Base-by-base conservation (phyloP, 2,113 vertebrate species). In the Vimba vimba region DNA sequence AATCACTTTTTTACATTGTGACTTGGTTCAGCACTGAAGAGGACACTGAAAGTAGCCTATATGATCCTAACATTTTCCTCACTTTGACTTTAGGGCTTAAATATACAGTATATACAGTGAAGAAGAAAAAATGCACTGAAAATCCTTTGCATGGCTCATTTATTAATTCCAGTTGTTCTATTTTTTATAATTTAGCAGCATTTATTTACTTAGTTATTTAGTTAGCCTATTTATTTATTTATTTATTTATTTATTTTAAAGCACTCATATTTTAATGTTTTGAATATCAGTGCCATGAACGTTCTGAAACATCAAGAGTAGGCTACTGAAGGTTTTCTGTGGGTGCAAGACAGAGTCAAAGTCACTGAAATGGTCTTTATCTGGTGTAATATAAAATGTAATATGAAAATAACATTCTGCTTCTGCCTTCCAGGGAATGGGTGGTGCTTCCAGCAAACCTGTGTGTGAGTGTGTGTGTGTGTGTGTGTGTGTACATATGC, bases 361-460 rank as follows among this genome's bases (percentile, higher is more conserved):
- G 6, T 9, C 57, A 33, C 23, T 17, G 27, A 27, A 47, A 43
- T 25, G 23, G 45, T 62, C n/a, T 62, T 79, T 80, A 84, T 84
- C 52, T 75, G 11, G 15, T 50, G 12, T 62, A 64, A 79, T 79
- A 52, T 84, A 30, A 64, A 62, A 55, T 50, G 12, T 62, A 64
- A 79, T 79, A 52, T 84, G 45, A 64, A 62, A 55, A 80, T 5
- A 43, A 30, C 19, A 21, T 9, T 15, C 19, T 19, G 33, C 45
- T 52, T 15, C 30, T 74, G 55, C 82, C 57, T 87, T 87, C 52
- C 27, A 76, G n/a, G 36, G 27, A 84, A 87, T 50, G 52, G 79
- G 79, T 71, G 27, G 36, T 25, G 6, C 4, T 30, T 71, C 30
- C 27, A 66, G 50, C 13, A 82, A 55, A 81, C 60, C 19, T 83